These are phyloP conservation scores for Sphaeridia pumilis DNA, from an alignment of 2,888 invertebrate species.

Conservation along the genomic window DNA sequence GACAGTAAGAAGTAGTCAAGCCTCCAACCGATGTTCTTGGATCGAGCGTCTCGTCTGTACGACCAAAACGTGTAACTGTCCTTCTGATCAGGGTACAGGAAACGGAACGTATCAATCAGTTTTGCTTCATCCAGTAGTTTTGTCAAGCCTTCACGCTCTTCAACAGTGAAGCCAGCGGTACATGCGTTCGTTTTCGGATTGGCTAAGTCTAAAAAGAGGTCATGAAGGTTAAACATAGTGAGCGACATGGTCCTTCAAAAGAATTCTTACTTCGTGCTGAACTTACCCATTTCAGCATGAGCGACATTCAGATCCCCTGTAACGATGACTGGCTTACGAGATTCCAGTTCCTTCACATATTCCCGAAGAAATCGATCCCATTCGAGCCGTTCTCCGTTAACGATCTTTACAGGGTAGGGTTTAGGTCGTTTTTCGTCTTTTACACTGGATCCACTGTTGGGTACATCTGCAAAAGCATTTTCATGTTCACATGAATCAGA, in stretches of 20 bases:
- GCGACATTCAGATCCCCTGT: conserved; percentile 98
- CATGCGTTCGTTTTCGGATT: conserved; percentile 88
- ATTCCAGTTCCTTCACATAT: conserved; percentile 67
- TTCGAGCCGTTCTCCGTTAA: conserved; percentile 70
- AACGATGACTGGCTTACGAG: conserved; percentile 83
- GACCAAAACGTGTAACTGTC: conserved; percentile 92
- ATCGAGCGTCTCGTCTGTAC: conserved; percentile 73
- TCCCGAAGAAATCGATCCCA: conserved; percentile 79
- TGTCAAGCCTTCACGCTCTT: conserved; percentile 85
- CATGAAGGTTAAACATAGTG: too few species aligned
- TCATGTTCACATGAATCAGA: not conserved
- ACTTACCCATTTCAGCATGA: conserved; percentile 76
- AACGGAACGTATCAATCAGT: conserved; percentile 68
- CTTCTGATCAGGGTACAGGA: conserved; percentile 53
- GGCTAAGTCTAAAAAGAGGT: conserved; percentile 57
- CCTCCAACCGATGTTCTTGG: conserved; percentile 91
- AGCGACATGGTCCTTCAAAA: too few species aligned
- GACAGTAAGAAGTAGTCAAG: conserved; percentile 92
- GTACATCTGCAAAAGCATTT: conserved; percentile 58
- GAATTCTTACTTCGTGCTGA: too few species aligned
- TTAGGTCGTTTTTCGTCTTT: conserved; percentile 24
- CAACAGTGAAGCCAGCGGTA: conserved; percentile 89
- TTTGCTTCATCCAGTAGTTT: conserved; percentile 60
- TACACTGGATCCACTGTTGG: conserved; percentile 82
- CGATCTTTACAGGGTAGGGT: conserved; percentile 44